Base-by-base conservation (phyloP, 2,797 vertebrate genomes). In the Sus cebifrons region DNA sequence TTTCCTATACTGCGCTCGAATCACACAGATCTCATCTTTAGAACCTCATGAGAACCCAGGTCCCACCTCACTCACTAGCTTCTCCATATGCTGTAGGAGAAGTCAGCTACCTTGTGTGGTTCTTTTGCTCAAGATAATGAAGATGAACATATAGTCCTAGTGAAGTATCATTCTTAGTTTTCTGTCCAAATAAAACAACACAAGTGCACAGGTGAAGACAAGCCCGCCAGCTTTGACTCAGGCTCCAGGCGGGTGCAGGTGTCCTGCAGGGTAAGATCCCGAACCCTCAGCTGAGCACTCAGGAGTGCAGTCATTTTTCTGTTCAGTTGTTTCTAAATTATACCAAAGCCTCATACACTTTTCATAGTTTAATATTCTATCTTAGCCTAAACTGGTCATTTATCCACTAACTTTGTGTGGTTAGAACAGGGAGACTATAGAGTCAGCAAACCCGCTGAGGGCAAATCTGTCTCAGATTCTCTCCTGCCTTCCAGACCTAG, bases 211-310 rank as follows among this genome's bases (percentile, higher is more conserved):
- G 58, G 36, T n/a, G 29, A 71, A 13, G 32, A 67, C 36, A 70
- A 81, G 23, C 36, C 54, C 15, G 44, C 6, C 14, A 9, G 62
- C 20, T 8, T 18, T 13, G 27, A 60, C 5, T 56, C 23, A 44
- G 60, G 49, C 44, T 44, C 18, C 27, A 1, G 49, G 44, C 1
- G 64, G 9, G 60, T 18, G 23, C 10, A 15, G 18, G 13, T 1
- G 0, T 4, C n/a, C 70, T 6, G 3, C 7, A 73, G 40, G 44
- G 10, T 21, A 18, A 32, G 0, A 44, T 11, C 40, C 0, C 0
- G 6, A 85, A 78, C 21, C 71, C 18, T 58, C 20, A 32, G 52
- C 15, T 13, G 52, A 86, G 64, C 11, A 27, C 23, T 54, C 27
- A 1, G 40, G 23, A 56, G 90, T 20, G 73, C 23, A 40, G 9